Conservation (phyloP, 2,888 invertebrate species). For the Dicyrtoma fusca region DNA sequence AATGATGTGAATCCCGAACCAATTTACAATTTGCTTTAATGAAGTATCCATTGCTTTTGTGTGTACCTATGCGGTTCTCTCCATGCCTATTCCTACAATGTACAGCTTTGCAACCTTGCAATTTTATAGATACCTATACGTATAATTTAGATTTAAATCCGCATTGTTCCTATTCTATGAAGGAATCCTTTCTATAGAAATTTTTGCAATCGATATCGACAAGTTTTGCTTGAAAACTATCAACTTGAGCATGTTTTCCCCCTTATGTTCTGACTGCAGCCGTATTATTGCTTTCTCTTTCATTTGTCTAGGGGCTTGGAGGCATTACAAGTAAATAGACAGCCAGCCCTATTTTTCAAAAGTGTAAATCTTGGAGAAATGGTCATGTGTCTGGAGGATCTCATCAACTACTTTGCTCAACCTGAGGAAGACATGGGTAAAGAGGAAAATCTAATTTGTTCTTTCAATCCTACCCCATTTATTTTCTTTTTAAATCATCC, state of each 20-base stretch:
- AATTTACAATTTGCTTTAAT: too few species aligned
- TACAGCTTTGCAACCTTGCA: too few species aligned
- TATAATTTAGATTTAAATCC: too few species aligned
- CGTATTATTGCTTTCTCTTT: too few species aligned
- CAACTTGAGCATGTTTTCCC: not conserved
- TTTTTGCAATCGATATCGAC: not conserved
- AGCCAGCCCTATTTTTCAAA: slow-evolving; percentile 84
- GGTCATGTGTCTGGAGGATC: slow-evolving; percentile 98
- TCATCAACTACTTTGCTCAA: slow-evolving; percentile 99
- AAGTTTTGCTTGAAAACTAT: not conserved
- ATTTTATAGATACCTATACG: too few species aligned
- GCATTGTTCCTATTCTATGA: not conserved
- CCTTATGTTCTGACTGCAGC: too few species aligned
- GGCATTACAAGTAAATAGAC: slow-evolving; percentile 81
- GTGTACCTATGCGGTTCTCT: too few species aligned
- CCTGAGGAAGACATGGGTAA: slow-evolving; percentile 97
- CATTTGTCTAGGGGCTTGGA: slow-evolving; percentile 96
- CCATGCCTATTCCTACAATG: too few species aligned
- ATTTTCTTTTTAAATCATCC: too few species aligned
- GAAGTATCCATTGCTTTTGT: too few species aligned
- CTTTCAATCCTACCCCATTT: too few species aligned
- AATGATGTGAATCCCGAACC: not conserved
- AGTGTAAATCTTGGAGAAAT: slow-evolving; percentile 95
- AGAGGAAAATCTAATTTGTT: too few species aligned
- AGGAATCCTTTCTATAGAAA: not conserved